Evolutionary conservation across 2,797 vertebrate genomes (phyloP).

Genomic region (Loriculus beryllinus): DNA sequence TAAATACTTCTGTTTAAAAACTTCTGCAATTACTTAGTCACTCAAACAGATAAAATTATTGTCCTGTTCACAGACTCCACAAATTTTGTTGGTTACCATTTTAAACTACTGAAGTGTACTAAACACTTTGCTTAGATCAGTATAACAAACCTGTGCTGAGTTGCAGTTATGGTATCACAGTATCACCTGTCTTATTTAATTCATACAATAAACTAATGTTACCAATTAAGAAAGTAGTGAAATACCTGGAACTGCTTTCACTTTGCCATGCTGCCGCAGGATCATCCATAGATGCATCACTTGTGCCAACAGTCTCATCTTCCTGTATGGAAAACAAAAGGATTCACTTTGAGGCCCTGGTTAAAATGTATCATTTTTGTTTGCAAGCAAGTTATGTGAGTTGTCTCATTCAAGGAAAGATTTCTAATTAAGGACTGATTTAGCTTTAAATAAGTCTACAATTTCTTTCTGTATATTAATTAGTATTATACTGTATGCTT

Average conservation of each 20-base stretch:
- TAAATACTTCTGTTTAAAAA: too few relatives aligned
- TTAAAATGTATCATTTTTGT: neutral
- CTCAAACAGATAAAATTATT: neutral
- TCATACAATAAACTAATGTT: neutral
- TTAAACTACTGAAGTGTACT: neutral
- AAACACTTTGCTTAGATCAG: neutral
- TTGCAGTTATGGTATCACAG: neutral
- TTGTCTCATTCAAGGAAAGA: neutral
- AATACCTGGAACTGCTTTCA: slow-evolving; percentile 93
- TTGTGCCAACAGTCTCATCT: slow-evolving; percentile 83
- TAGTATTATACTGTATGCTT: neutral
- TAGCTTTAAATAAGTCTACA: neutral
- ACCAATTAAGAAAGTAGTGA: neutral
- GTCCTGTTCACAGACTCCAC: neutral
- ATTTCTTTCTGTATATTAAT: neutral
- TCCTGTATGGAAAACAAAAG: slow-evolving; percentile 72
- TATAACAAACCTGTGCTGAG: neutral
- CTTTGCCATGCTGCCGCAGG: slow-evolving; percentile 90
- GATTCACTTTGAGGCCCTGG: neutral
- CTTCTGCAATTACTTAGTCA: too few relatives aligned
- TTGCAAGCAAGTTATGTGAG: neutral
- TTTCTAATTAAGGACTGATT: neutral
- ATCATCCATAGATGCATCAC: slow-evolving; percentile 85
- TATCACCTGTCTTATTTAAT: neutral
- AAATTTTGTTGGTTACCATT: neutral